These are phyloP conservation scores for Zeus faber DNA, from an alignment of 2,113 vertebrate species.

Conservation along the genomic window DNA sequence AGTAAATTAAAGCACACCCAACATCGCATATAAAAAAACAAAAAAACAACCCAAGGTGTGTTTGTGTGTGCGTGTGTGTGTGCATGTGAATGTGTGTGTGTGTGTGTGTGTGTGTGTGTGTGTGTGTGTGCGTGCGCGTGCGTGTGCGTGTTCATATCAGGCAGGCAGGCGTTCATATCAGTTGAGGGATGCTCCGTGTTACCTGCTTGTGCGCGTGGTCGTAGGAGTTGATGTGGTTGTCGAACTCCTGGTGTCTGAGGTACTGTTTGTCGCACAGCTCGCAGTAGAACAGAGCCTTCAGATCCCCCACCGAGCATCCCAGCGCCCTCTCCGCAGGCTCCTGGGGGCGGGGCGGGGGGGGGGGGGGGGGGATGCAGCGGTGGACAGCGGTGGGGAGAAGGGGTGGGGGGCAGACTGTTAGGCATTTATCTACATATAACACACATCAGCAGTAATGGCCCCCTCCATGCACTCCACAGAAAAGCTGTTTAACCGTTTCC, in stretches of 20 bases:
- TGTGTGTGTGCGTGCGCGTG: conserved; percentile 3
- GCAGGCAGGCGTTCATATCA: too few species aligned
- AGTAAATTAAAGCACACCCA: too few species aligned
- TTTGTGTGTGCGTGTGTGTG: neutral
- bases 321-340: conserved; percentile 87
- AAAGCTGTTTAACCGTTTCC: conserved; percentile 59
- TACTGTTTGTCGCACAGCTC: conserved; percentile 99
- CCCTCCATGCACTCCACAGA: conserved; percentile 55
- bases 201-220: conserved; percentile 99
- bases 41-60: too few species aligned
- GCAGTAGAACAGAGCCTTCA: conserved; percentile 97
- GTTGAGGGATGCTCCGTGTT: conserved; percentile 48
- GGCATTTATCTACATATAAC: conserved; percentile 61
- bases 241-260: conserved; percentile 98
- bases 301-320: conserved; percentile 88
- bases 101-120: conserved; percentile 6
- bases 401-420: conserved; percentile 31
- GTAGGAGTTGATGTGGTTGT: conserved; percentile 99
- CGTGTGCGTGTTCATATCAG: conserved; percentile 9
- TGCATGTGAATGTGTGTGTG: neutral
- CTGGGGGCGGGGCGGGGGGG: conserved; percentile 62
- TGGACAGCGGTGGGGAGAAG: conserved; percentile 26
- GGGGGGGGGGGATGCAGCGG: neutral
- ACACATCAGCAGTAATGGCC: conserved; percentile 64
- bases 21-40: too few species aligned